phyloP scores from a whole-genome alignment of 2,888 invertebrate genomes.

The Alitta virens region DNA sequence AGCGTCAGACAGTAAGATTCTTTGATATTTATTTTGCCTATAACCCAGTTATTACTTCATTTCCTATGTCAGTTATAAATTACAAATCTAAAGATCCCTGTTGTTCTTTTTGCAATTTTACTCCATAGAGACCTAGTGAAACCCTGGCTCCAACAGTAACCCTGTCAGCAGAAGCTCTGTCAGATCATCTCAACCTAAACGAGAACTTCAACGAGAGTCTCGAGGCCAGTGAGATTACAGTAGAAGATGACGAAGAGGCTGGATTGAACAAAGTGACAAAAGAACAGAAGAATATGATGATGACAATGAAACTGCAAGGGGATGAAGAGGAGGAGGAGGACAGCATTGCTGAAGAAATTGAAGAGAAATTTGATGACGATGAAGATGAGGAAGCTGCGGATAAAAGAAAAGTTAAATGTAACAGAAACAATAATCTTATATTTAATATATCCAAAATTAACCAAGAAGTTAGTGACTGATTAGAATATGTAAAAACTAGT shows the following conservation, averaged over 20 bases:
- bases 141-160: conserved; percentile 15
- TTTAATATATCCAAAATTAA: too few relatives aligned
- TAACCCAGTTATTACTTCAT: too few relatives aligned
- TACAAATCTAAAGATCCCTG: too few relatives aligned
- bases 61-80: too few relatives aligned
- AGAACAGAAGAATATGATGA: conserved; percentile 27
- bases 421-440: too few relatives aligned
- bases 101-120: not conserved
- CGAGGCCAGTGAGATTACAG: conserved; percentile 16
- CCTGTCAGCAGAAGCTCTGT: conserved; percentile 16
- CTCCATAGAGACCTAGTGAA: not conserved
- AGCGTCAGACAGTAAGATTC: too few relatives aligned
- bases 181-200: conserved; percentile 12
- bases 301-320: conserved; percentile 1
- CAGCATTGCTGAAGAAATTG: conserved; percentile 11
- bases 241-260: conserved; percentile 15
- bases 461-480: too few relatives aligned
- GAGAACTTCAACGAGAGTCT: conserved; percentile 21
- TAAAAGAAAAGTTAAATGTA: not conserved
- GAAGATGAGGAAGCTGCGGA: conserved; percentile 2
- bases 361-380: not conserved
- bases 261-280: conserved; percentile 2
- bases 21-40: too few relatives aligned
- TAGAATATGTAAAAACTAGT: too few relatives aligned
- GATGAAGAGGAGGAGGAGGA: conserved; percentile 15